A percentile compares a stretch with the other conserved stretches of the same genome.
phyloP scores from a whole-genome alignment of 2,888 invertebrate species.

The Agrochola lota region DNA sequence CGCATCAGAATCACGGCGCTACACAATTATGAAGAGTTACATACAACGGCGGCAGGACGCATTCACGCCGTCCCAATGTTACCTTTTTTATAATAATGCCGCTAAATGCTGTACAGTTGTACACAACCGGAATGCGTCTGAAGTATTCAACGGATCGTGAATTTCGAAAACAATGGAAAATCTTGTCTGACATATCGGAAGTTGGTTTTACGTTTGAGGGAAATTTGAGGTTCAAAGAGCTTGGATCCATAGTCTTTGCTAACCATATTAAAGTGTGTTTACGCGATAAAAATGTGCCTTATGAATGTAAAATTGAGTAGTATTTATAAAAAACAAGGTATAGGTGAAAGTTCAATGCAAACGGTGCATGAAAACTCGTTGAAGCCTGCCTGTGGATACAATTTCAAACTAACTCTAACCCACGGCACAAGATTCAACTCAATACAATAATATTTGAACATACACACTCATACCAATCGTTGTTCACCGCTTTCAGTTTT shows the following conservation, averaged over 20 bases:
- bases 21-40: slow-evolving; percentile 40
- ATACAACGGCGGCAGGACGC: slow-evolving; percentile 27
- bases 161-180: slow-evolving; percentile 19
- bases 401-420: background rate
- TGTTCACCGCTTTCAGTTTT: slow-evolving; percentile 21
- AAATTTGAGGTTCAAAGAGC: slow-evolving; percentile 4
- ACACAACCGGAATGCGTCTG: slow-evolving; percentile 26
- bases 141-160: slow-evolving; percentile 15
- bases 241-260: background rate
- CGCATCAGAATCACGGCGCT: slow-evolving; percentile 18
- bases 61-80: slow-evolving; percentile 33
- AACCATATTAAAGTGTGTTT: background rate
- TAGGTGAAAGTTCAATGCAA: background rate
- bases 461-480: background rate
- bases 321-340: background rate
- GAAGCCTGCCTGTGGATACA: background rate
- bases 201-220: slow-evolving; percentile 3
- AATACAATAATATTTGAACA: slow-evolving; percentile 25
- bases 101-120: slow-evolving; percentile 33
- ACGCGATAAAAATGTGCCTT: background rate
- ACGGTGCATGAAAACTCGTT: background rate
- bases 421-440: background rate
- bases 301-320: background rate
- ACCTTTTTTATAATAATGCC: slow-evolving; percentile 45
- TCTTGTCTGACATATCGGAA: slow-evolving; percentile 3